Conservation (phyloP, 2,797 vertebrate genomes). For the Aselliscus stoliczkanus region DNA sequence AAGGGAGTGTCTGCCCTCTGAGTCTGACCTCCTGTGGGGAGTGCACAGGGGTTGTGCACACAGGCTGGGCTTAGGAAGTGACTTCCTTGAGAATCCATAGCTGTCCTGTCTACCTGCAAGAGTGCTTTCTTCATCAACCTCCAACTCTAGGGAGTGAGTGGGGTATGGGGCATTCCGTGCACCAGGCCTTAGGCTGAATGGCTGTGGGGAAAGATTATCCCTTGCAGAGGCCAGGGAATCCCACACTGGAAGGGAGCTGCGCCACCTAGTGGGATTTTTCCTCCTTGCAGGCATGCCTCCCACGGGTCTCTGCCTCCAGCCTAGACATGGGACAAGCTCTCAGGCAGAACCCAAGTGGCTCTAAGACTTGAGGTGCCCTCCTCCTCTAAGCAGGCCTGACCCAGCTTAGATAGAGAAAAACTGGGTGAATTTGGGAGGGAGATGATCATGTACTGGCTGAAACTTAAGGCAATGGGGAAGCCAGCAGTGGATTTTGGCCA, state of each 20-base stretch:
- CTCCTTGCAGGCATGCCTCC: background rate
- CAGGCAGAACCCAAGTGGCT: background rate
- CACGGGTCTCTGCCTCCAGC: background rate
- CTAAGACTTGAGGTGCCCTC: background rate
- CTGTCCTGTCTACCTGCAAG: background rate
- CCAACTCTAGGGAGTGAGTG: background rate
- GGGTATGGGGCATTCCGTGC: background rate
- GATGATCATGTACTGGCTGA: background rate
- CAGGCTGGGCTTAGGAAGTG: background rate
- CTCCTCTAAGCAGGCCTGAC: background rate
- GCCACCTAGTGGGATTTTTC: constrained; percentile 56
- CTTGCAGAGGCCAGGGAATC: background rate
- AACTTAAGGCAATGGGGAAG: background rate
- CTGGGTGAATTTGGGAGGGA: background rate
- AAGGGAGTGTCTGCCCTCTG: background rate
- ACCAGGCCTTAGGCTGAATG: background rate
- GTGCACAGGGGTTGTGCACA: background rate
- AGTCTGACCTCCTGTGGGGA: background rate
- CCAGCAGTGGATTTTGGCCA: background rate
- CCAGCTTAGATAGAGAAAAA: background rate
- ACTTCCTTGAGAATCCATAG: background rate
- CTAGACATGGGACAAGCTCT: background rate
- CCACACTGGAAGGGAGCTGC: background rate
- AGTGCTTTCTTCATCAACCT: background rate
- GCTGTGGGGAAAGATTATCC: background rate